Evolutionary conservation across 1,140 invertebrate species (phyloP).

Genomic region (Pemphigus obesinymphae): DNA sequence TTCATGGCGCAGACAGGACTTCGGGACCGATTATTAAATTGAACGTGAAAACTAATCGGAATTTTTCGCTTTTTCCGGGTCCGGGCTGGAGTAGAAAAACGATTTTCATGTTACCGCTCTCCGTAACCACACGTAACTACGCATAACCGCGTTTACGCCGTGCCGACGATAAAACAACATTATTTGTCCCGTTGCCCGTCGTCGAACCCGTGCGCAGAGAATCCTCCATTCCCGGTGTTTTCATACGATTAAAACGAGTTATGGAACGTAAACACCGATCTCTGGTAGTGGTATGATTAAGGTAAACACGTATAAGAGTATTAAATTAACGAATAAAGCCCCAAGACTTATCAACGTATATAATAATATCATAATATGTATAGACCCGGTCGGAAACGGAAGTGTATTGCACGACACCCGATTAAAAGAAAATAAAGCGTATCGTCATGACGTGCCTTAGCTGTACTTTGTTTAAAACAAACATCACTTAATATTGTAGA

Average conservation of each 20-base stretch:
- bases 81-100: neutral
- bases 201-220: too few species aligned
- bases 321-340: too few species aligned
- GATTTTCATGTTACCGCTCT: neutral
- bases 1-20: neutral
- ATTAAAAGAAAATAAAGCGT: too few species aligned
- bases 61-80: neutral
- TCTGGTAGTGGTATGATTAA: neutral
- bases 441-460: too few species aligned
- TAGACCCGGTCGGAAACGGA: too few species aligned
- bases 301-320: neutral
- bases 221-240: neutral
- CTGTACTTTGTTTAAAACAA: too few species aligned
- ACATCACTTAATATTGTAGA: too few species aligned
- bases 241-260: neutral
- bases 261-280: neutral
- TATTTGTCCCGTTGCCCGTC: neutral
- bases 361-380: too few species aligned
- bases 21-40: slow-evolving; percentile 30
- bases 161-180: neutral
- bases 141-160: neutral
- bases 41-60: slow-evolving; percentile 23
- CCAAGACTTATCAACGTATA: too few species aligned
- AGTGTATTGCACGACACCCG: too few species aligned
- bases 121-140: too few species aligned